A percentile compares a stretch with the other conserved stretches of the same genome.
Evolutionary conservation across 2,797 vertebrate genomes (phyloP).

Genomic region (Sebastes flavidus): DNA sequence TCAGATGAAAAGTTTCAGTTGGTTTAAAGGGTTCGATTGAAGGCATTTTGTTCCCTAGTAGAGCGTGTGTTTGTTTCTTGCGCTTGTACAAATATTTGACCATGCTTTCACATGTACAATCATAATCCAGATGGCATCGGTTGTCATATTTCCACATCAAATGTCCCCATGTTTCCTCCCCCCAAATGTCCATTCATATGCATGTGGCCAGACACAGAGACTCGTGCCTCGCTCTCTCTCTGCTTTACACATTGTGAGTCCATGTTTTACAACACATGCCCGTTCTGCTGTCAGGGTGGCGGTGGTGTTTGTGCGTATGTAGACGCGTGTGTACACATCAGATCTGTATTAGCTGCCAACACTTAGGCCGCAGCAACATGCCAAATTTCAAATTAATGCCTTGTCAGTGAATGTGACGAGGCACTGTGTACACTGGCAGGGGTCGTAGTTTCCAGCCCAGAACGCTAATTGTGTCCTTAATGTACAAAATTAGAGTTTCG

Average conservation of each 20-base stretch:
- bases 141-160: slow-evolving; percentile 48
- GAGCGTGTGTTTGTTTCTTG: slow-evolving; percentile 41
- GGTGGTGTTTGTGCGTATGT: slow-evolving; percentile 8
- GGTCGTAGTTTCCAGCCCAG: slow-evolving; percentile 86
- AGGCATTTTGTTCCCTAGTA: background rate
- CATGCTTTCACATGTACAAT: slow-evolving; percentile 42
- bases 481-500: slow-evolving; percentile 84
- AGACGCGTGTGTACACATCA: slow-evolving; percentile 38
- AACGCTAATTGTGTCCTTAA: slow-evolving; percentile 93
- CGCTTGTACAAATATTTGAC: slow-evolving; percentile 62
- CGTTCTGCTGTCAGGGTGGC: slow-evolving; percentile 57
- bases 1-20: background rate
- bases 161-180: slow-evolving; percentile 52
- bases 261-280: slow-evolving; percentile 77
- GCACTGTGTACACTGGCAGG: slow-evolving; percentile 83
- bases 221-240: slow-evolving; percentile 46
- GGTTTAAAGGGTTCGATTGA: background rate
- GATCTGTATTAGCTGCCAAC: slow-evolving; percentile 85
- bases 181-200: slow-evolving; percentile 79
- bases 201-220: slow-evolving; percentile 69
- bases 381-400: slow-evolving; percentile 94
- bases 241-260: slow-evolving; percentile 55
- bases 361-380: slow-evolving; percentile 82
- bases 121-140: slow-evolving; percentile 69
- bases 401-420: slow-evolving; percentile 90